Evolutionary conservation across 2,797 vertebrate species (phyloP).

Genomic region (Momotus momota): DNA sequence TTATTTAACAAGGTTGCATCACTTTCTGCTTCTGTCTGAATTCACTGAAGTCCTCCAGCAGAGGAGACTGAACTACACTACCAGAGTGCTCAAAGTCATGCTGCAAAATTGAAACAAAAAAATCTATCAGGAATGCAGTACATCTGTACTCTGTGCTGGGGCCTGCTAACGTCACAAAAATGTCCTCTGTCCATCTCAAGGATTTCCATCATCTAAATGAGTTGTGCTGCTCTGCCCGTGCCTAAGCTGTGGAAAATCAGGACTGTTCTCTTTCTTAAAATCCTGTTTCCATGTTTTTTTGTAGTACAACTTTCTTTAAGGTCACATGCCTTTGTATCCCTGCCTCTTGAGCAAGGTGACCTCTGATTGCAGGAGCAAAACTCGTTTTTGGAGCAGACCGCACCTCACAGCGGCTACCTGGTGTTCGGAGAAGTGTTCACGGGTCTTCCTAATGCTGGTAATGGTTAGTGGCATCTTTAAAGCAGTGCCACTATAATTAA

Average conservation of each 20-base stretch:
- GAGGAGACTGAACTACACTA: neutral
- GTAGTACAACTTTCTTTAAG: neutral
- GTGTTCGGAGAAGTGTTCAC: neutral
- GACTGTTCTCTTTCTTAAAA: neutral
- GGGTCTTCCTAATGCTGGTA: neutral
- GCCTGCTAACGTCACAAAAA: neutral
- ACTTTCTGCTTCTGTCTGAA: conserved; percentile 5
- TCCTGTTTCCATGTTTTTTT: neutral
- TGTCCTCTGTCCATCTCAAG: conserved; percentile 5
- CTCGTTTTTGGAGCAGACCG: neutral
- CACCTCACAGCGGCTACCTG: neutral
- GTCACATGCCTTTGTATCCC: neutral
- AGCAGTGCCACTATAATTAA: neutral
- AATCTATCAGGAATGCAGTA: conserved; percentile 37
- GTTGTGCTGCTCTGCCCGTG: neutral
- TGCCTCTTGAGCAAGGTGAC: conserved; percentile 11
- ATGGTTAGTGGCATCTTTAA: neutral
- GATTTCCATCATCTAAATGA: conserved; percentile 55
- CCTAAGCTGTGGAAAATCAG: neutral
- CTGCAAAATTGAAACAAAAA: conserved; percentile 45
- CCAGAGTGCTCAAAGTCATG: neutral
- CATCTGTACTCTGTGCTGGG: neutral
- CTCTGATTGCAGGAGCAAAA: neutral
- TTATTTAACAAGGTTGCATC: neutral
- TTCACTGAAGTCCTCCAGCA: neutral